Evolutionary conservation across 1,140 invertebrate genomes (phyloP), one percentile per base, ranked within the genome.

Genomic region (Eulimnadia texana): DNA sequence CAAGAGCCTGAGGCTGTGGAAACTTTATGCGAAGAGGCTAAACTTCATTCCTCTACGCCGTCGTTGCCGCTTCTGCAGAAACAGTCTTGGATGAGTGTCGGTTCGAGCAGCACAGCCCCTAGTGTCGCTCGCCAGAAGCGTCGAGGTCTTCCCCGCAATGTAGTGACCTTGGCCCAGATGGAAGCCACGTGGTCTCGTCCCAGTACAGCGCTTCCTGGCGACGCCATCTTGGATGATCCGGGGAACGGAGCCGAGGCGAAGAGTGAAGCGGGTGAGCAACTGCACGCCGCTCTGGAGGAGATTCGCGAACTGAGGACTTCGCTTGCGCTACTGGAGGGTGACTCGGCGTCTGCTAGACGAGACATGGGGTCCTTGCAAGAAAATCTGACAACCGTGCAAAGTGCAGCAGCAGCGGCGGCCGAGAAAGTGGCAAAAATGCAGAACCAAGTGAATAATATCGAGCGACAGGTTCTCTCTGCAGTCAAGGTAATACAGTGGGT

Each of bases 311-410:
- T 67, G 33, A 55, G 52, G 23, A 58, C 63, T 3, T 61, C 65
- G 47, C 49, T 62, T 19, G 60, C 54, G 42, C 62, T 63, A 50
- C 51, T 68, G 64, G 64, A 68, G 29, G 52, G 50, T n/a, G 67
- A 67, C 20, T 55, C 65, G 23, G 55, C 33, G 9, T 55, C 51
- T 10, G 50, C 66, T 47, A 53, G 63, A 51, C 64, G 65, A 29
- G 67, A 68, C 23, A 64, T 68, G 42, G 67, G 66, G 6, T 64
- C 53, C 50, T 59, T 68, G 10, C 65, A 66, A 50, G 64, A 65
- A 53, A 68, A 67, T 58, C 56, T 68, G 55, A 62, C 61, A 2
- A 68, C 63, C 3, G 66, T 68, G 10, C 52, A 63, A 49, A 60
- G 63, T 25, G 50, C 63, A 22, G 33, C 65, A 16, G 63, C 62